Evolutionary conservation across 2,797 vertebrate species (phyloP), one percentile per base, ranked within the genome.

Genomic region (Strix occidentalis): DNA sequence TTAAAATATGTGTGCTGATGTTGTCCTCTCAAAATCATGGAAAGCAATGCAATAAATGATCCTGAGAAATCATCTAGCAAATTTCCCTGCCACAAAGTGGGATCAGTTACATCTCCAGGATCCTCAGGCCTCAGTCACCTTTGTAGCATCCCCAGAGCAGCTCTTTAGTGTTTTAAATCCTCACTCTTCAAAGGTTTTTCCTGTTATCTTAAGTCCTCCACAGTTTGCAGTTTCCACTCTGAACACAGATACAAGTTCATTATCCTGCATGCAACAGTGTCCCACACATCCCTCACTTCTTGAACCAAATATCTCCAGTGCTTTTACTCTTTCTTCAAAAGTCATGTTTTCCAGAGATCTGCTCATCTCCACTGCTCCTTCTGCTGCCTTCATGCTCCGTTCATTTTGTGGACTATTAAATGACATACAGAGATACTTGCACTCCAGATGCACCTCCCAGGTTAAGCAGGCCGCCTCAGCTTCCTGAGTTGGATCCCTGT

Each of bases 111-210:
- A 43, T n/a, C 3, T 48, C 15, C 33, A 79, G 39, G 29, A 80
- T 37, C 11, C 33, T 70, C 35, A 75, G n/a, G 28, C 6, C 12
- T 75, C 26, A 60, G n/a, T 3, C 4, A 26, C 37, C 16, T 39
- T 74, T 75, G 16, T n/a, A 37, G 6, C 29, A 69, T n/a, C 4
- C 8, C 39, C 43, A 39, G 17, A 43, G 2, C 6, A 2, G 10
- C 13, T 66, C 21, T 51, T 78, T 18, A 57, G 37, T 48, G 3
- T 8, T 84, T 87, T n/a, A 79, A 87, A 58, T 25, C 11, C 15
- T 74, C 1, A 6, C 0, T 53, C 4, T 65, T 54, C 7, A 35
- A 53, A 35, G 5, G 0, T 19, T 50, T 85, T 60, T 63, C 14
- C 12, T 26, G 0, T 46, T 53, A 11, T 26, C 10, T 75, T 5